Evolutionary conservation across 2,888 invertebrate genomes (phyloP), one percentile per base, ranked within the genome.

Genomic region (Drosophila merina): DNA sequence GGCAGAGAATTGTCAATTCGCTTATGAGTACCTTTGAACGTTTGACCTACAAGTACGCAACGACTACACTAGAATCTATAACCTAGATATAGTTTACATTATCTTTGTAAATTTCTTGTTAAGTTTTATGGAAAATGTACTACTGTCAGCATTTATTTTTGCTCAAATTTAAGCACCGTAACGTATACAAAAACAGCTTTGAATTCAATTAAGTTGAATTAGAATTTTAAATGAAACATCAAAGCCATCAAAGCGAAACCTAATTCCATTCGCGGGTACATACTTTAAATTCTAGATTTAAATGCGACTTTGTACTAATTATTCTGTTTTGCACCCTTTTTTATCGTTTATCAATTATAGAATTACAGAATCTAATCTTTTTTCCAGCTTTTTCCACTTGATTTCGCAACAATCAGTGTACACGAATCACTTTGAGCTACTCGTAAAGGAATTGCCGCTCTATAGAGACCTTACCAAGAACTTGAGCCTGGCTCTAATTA

Each of bases 1-100:
- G 85, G 44, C 88, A 93, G 75, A 89, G 93, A 42, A 76, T 91
- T 8, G 57, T 89, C 7, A 93, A 93, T 69, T 90, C 92, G 0
- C 70, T 93, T 1, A 90, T 91, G 86, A 85, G 89, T 44, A 72
- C 92, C 12, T 91, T 91, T 30, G 90, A 91, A 55, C 90, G 90
- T 12, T 67, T 90, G 28, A 91, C 91, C 8, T 92, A 92, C 72
- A 90, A 91, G 91, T 91, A 66, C 57, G 77, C 51, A 5, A 6
- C 1, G 1, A 6, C 28, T 4, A 36, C 33, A 10, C 10, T 33
- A 10, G 0, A n/a, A n/a, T 36, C 12, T 12, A 36, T 5, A n/a
- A 5, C n/a, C 8, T 10, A 10, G 9, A 33, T 33, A 4, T 1
- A n/a, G 36, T 36, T 36, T 4, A 2, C 1, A 20, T 20, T 20